These are phyloP conservation scores for Neosilurus mollespiculum DNA, from an alignment of 2,797 vertebrate species.

Conservation along the genomic window DNA sequence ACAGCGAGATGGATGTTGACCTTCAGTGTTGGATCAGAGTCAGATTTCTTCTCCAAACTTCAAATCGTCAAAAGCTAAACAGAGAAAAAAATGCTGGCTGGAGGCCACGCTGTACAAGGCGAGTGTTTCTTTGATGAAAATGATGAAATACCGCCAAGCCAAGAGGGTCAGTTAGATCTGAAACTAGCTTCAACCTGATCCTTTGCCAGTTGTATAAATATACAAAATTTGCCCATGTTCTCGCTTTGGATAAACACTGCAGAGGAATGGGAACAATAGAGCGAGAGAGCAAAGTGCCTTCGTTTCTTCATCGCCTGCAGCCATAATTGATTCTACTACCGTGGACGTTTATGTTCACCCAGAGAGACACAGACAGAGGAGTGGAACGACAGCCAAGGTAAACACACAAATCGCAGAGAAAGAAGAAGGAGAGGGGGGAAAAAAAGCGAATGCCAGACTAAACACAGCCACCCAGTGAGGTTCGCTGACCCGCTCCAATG, in stretches of 20 bases:
- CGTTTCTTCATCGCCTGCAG: slow-evolving; percentile 21
- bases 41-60: slow-evolving; percentile 40
- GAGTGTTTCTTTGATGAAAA: slow-evolving; percentile 32
- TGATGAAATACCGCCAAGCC: slow-evolving; percentile 22
- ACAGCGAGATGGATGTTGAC: slow-evolving; percentile 41
- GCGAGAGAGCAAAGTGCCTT: slow-evolving; percentile 16
- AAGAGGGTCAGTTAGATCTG: slow-evolving; percentile 27
- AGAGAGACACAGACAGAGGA: slow-evolving; percentile 34
- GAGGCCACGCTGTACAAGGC: slow-evolving; percentile 14
- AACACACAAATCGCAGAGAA: slow-evolving; percentile 33
- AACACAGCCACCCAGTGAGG: slow-evolving; percentile 15
- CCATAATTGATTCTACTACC: slow-evolving; percentile 44
- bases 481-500: neutral
- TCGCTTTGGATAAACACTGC: slow-evolving; percentile 32
- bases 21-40: slow-evolving; percentile 32
- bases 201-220: slow-evolving; percentile 37
- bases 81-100: slow-evolving; percentile 30
- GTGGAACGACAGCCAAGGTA: slow-evolving; percentile 26
- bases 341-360: slow-evolving; percentile 34
- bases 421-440: slow-evolving; percentile 1
- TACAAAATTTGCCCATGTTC: slow-evolving; percentile 29
- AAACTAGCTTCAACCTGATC: slow-evolving; percentile 26
- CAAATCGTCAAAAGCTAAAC: slow-evolving; percentile 15
- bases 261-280: neutral
- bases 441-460: slow-evolving; percentile 8